Evolutionary conservation across 2,888 invertebrate species (phyloP).

Genomic region (Nephrotoma flavescens): DNA sequence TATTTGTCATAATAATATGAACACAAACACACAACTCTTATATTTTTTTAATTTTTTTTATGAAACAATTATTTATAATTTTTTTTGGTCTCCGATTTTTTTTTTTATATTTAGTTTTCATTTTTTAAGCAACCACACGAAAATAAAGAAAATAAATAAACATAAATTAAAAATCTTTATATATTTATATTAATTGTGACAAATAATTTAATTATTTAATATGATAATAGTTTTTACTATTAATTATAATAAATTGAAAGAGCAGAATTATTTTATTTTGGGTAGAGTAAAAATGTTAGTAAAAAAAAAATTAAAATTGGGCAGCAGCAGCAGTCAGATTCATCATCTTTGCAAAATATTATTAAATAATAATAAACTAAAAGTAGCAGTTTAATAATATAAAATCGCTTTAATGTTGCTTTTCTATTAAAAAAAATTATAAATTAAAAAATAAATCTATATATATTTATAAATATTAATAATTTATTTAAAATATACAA

Average conservation of each 20-base stretch:
- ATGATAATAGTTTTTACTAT: background rate
- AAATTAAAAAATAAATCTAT: background rate
- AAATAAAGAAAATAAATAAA: background rate
- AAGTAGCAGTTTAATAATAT: background rate
- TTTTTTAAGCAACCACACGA: background rate
- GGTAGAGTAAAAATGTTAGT: background rate
- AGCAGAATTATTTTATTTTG: background rate
- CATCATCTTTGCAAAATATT: background rate
- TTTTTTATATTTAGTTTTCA: background rate
- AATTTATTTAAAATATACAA: background rate
- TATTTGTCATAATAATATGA: background rate
- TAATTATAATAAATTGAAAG: no score
- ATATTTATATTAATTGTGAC: background rate
- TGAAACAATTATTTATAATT: background rate
- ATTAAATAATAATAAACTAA: background rate
- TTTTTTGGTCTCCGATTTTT: background rate
- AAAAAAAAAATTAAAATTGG: background rate
- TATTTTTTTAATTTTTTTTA: background rate
- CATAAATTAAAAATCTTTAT: background rate
- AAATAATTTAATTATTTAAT: background rate
- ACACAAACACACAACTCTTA: background rate
- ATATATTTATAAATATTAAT: background rate
- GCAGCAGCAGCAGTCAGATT: background rate
- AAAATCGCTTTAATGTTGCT: background rate
- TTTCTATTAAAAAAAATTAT: background rate